These are phyloP conservation scores for Sus cebifrons DNA, from an alignment of 2,797 vertebrate genomes.

Conservation along the genomic window DNA sequence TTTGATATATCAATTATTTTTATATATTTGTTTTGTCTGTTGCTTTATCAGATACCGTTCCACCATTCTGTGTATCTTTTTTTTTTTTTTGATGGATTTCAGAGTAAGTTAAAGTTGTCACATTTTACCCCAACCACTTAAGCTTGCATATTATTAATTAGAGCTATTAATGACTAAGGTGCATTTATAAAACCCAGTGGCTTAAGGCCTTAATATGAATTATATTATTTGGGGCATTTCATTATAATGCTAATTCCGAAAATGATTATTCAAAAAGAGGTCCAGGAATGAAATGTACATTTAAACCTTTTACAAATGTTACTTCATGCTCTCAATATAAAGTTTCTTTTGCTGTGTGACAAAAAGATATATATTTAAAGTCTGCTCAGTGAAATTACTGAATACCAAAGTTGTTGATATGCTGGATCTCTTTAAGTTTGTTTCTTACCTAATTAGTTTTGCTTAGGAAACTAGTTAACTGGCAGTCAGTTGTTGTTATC, in stretches of 20 bases:
- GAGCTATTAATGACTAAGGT: constrained; percentile 45
- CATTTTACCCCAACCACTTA: constrained; percentile 7
- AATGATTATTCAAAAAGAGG: constrained; percentile 55
- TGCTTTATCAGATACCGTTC: neutral
- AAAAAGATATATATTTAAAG: neutral
- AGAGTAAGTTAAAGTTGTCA: constrained; percentile 48
- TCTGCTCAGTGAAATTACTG: constrained; percentile 11
- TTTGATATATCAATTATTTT: constrained; percentile 40
- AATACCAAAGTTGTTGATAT: constrained; percentile 31
- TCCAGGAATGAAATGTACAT: neutral
- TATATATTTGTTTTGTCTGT: constrained; percentile 2
- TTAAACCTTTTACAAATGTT: constrained; percentile 48
- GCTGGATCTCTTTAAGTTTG: constrained; percentile 58
- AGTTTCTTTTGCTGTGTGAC: constrained; percentile 44
- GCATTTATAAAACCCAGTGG: neutral
- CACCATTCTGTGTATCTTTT: neutral
- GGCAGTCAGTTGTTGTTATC: constrained; percentile 88
- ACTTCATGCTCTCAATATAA: constrained; percentile 18
- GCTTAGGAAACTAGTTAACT: constrained; percentile 93
- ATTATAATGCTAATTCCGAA: constrained; percentile 44
- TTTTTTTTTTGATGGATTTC: constrained; percentile 60
- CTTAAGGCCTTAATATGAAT: constrained; percentile 61
- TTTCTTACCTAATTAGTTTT: constrained; percentile 85
- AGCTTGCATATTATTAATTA: neutral
- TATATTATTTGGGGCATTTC: neutral